These are phyloP conservation scores for Sesamia nonagrioides DNA, from an alignment of 1,140 invertebrate species.

Conservation along the genomic window DNA sequence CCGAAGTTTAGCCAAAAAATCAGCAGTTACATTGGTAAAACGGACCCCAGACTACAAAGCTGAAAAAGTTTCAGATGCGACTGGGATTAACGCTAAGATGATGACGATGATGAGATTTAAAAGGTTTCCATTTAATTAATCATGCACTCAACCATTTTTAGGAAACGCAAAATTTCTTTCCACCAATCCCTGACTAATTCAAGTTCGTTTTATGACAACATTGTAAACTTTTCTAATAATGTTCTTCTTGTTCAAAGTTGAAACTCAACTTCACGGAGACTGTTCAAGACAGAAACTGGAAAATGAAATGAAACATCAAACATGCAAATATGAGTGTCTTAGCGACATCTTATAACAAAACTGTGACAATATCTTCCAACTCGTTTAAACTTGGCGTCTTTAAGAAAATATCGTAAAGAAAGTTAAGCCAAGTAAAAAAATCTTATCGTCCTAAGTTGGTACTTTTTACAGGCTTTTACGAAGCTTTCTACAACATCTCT, in stretches of 20 bases:
- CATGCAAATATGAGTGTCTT: constrained; percentile 5
- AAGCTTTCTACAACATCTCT: constrained; percentile 23
- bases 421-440: constrained; percentile 36
- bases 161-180: no score
- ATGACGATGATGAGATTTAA: no score
- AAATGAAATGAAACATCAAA: constrained; percentile 17
- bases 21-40: no score
- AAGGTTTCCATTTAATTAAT: no score
- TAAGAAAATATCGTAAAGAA: constrained; percentile 36
- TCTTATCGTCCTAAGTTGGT: constrained; percentile 18
- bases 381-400: constrained; percentile 28
- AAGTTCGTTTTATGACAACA: no score
- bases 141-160: no score
- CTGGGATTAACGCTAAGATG: no score
- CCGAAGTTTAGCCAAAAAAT: no score
- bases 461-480: constrained; percentile 23
- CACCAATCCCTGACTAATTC: no score
- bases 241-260: background rate
- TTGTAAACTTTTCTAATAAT: no score
- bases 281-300: background rate
- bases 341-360: constrained; percentile 7
- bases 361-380: constrained; percentile 11
- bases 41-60: no score
- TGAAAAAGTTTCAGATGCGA: no score
- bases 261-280: background rate